Conservation (phyloP, 1,140 invertebrate species). For the Papilio xuthus region DNA sequence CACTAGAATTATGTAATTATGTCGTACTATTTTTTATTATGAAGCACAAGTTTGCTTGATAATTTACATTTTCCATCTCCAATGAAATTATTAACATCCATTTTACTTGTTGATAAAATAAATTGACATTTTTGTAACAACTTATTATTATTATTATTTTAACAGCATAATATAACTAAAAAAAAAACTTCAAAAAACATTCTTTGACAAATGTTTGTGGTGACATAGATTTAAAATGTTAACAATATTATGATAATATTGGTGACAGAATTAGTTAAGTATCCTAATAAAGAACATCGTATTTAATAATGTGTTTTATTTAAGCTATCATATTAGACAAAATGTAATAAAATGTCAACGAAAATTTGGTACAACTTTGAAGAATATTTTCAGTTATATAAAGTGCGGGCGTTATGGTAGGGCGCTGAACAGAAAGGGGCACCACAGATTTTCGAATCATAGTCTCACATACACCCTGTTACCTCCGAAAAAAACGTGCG, state of each 20-base stretch:
- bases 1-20: neutral
- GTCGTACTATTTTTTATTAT: neutral
- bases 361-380: too few species aligned
- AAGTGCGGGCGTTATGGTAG: too few species aligned
- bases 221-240: constrained; percentile 67
- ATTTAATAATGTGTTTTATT: constrained; percentile 58
- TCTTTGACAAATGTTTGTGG: constrained; percentile 70
- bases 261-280: constrained; percentile 75
- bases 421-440: too few species aligned
- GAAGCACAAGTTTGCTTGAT: neutral
- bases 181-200: constrained; percentile 50
- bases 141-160: constrained; percentile 42
- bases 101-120: constrained; percentile 1
- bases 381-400: too few species aligned
- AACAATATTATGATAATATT: constrained; percentile 60
- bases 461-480: too few species aligned
- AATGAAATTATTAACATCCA: constrained; percentile 20
- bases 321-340: constrained; percentile 23
- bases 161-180: neutral
- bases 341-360: too few species aligned
- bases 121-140: constrained; percentile 35
- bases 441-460: too few species aligned
- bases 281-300: constrained; percentile 78
- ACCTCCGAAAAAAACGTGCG: too few species aligned
- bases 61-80: neutral